phyloP scores from a whole-genome alignment of 2,797 vertebrate species.

The Macrochelys suwanniensis region DNA sequence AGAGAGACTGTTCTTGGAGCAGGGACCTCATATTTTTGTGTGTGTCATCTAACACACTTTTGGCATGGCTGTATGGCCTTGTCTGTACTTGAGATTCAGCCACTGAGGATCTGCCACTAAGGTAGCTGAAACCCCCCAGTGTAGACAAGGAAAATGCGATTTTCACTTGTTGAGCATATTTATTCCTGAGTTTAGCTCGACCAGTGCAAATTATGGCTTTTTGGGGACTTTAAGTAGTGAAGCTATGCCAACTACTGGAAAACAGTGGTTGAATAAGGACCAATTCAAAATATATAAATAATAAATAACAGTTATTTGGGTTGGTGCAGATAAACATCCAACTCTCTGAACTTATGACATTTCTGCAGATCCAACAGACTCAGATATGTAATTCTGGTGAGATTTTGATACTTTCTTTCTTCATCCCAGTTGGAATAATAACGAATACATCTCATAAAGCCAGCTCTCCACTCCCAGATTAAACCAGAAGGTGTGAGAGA shows the following conservation, averaged over 20 bases:
- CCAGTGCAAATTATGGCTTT: background rate
- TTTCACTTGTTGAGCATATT: background rate
- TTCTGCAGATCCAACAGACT: background rate
- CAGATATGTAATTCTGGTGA: background rate
- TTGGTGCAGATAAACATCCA: constrained; percentile 21
- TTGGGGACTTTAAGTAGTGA: background rate
- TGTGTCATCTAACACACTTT: too few relatives aligned
- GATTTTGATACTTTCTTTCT: accelerated
- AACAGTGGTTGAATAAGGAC: background rate
- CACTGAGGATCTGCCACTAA: background rate
- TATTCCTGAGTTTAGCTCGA: background rate
- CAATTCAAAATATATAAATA: constrained; percentile 5
- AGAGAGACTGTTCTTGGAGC: background rate
- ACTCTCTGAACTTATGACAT: accelerated
- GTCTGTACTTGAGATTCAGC: background rate
- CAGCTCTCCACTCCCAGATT: background rate
- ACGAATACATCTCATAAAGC: background rate
- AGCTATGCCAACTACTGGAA: background rate
- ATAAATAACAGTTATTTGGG: background rate
- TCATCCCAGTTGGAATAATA: accelerated
- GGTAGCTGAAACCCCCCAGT: background rate
- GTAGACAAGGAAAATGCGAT: background rate
- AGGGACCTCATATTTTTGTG: background rate
- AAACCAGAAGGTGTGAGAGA: background rate
- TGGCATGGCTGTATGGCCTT: background rate